Conservation (phyloP, 2,113 vertebrate species). For the Himantopus leucocephalus region DNA sequence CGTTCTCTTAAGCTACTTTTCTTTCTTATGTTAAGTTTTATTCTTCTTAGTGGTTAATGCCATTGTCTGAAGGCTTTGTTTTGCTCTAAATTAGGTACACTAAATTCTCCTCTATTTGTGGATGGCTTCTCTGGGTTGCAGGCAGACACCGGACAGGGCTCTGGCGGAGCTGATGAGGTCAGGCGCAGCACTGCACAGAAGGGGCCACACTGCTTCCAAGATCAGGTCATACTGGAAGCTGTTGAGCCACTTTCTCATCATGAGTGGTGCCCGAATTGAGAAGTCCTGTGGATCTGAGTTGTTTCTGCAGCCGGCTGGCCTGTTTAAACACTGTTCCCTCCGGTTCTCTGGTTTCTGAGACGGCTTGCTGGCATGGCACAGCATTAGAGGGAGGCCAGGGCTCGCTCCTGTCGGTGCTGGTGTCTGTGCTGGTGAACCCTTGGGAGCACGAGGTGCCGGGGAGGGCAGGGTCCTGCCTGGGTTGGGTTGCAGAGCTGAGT, state of each 20-base stretch:
- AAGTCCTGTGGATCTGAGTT: not conserved
- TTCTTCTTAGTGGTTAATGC: not conserved
- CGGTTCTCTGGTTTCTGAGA: not conserved
- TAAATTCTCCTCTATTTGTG: not conserved
- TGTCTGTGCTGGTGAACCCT: not conserved
- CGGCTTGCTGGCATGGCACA: not conserved
- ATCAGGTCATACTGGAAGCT: not conserved
- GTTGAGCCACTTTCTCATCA: not conserved
- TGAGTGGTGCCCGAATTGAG: not conserved
- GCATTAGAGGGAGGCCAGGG: not conserved
- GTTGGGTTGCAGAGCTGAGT: not conserved
- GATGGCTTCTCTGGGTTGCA: not conserved
- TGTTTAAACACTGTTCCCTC: not conserved
- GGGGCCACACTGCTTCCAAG: not conserved
- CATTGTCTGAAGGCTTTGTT: not conserved
- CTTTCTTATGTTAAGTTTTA: not conserved
- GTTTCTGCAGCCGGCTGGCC: not conserved
- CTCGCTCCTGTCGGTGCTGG: rapidly evolving
- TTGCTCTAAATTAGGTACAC: not conserved
- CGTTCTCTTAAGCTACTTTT: not conserved
- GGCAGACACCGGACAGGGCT: not conserved
- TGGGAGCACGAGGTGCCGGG: not conserved
- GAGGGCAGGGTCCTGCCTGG: not conserved
- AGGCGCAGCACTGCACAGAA: not conserved
- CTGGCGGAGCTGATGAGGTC: not conserved